These are phyloP conservation scores for Jordanella pulchra DNA, from an alignment of 2,797 vertebrate species.

Conservation along the genomic window DNA sequence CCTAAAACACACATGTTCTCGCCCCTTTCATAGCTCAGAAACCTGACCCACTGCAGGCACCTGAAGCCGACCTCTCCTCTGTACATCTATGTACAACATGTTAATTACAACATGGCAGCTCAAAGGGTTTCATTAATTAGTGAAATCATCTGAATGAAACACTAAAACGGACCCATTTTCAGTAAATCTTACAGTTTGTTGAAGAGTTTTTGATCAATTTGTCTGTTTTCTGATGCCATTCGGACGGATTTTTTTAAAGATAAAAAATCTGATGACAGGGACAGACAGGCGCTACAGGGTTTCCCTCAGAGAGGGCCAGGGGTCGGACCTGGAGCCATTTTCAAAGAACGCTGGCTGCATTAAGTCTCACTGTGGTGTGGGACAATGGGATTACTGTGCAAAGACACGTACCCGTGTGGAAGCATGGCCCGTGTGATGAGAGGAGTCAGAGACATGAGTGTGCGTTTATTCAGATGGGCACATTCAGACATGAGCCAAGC, in stretches of 20 bases:
- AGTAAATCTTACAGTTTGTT: not conserved
- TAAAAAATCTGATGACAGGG: slow-evolving; percentile 5
- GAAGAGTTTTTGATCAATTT: not conserved
- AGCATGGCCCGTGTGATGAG: slow-evolving; percentile 29
- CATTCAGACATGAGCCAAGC: slow-evolving; percentile 78
- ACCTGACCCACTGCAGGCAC: no score
- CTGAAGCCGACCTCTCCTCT: no score
- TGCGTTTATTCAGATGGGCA: slow-evolving; percentile 72
- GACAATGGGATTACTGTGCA: slow-evolving; percentile 45
- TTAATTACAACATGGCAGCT: not conserved
- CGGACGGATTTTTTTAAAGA: not conserved
- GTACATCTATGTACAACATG: no score
- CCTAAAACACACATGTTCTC: not conserved
- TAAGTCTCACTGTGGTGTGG: slow-evolving; percentile 41
- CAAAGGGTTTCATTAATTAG: not conserved
- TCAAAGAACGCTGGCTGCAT: no score
- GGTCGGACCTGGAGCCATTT: slow-evolving; percentile 56
- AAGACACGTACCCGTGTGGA: slow-evolving; percentile 10
- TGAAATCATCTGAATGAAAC: not conserved
- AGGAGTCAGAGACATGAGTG: slow-evolving; percentile 49
- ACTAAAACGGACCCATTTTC: not conserved
- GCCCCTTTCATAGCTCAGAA: no score
- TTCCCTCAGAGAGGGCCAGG: slow-evolving; percentile 50
- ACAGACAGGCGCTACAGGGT: slow-evolving; percentile 31
- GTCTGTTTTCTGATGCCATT: no score